These are phyloP conservation scores for Lamprotornis superbus DNA, from an alignment of 2,113 vertebrate genomes.

Conservation along the genomic window DNA sequence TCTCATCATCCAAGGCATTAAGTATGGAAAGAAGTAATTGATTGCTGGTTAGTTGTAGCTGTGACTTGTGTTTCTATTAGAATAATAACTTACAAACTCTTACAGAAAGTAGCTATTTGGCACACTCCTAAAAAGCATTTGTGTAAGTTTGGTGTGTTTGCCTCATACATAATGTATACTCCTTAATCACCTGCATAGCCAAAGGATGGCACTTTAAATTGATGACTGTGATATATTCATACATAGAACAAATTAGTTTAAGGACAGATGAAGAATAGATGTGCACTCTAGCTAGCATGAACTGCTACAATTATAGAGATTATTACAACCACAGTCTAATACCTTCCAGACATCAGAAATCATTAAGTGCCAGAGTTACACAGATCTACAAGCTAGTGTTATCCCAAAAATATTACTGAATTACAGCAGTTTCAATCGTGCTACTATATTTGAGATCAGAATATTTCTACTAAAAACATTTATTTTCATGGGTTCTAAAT, in stretches of 20 bases:
- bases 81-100: constrained; percentile 20
- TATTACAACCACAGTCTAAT: constrained; percentile 67
- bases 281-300: constrained; percentile 68
- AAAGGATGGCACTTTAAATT: constrained; percentile 75
- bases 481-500: constrained; percentile 27
- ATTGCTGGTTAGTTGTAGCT: constrained; percentile 54
- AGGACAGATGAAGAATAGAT: constrained; percentile 77
- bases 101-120: constrained; percentile 47
- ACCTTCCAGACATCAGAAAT: constrained; percentile 65
- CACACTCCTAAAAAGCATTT: constrained; percentile 55
- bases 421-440: constrained; percentile 17
- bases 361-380: constrained; percentile 43
- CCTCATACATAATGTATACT: constrained; percentile 74
- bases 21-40: constrained; percentile 16
- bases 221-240: constrained; percentile 77
- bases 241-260: constrained; percentile 75
- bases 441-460: background rate
- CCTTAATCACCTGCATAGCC: constrained; percentile 70
- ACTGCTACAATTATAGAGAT: constrained; percentile 73
- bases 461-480: constrained; percentile 2
- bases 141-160: constrained; percentile 56
- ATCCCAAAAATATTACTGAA: constrained; percentile 42
- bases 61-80: constrained; percentile 52
- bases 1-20: background rate
- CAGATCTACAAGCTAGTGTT: constrained; percentile 18